Evolutionary conservation across 2,797 vertebrate species (phyloP).

Genomic region (Chelidonichthys spinosus): DNA sequence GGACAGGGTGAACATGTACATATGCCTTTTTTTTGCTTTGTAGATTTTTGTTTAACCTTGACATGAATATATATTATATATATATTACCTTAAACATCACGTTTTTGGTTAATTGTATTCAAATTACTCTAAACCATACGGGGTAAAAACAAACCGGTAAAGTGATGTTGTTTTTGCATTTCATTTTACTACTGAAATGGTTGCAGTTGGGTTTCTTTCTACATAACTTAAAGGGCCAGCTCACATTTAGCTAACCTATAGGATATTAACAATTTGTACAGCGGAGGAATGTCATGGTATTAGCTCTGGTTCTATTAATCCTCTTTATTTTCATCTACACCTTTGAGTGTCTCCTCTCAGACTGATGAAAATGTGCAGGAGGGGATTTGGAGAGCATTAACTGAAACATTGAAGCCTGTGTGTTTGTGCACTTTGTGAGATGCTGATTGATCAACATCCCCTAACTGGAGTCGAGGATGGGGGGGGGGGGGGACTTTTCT

Average conservation of each 20-base stretch:
- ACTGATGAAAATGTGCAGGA: slow-evolving; percentile 71
- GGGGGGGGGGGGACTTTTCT: no score
- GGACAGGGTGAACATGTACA: slow-evolving; percentile 88
- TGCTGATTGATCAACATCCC: slow-evolving; percentile 70
- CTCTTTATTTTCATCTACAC: slow-evolving; percentile 82
- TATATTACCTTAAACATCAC: slow-evolving; percentile 72
- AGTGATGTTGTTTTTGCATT: slow-evolving; percentile 76
- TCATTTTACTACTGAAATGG: slow-evolving; percentile 89
- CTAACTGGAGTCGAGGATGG: slow-evolving; percentile 67
- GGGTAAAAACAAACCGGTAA: slow-evolving; percentile 67
- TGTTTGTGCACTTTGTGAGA: slow-evolving; percentile 79
- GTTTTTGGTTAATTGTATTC: slow-evolving; percentile 82
- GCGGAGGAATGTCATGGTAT: slow-evolving; percentile 94
- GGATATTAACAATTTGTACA: slow-evolving; percentile 95
- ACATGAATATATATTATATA: slow-evolving; percentile 79
- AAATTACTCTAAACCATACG: slow-evolving; percentile 84
- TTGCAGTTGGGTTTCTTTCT: slow-evolving; percentile 89
- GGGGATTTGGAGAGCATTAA: slow-evolving; percentile 77
- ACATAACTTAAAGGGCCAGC: slow-evolving; percentile 90
- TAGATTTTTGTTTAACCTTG: slow-evolving; percentile 81
- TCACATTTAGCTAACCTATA: slow-evolving; percentile 88
- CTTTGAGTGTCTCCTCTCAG: slow-evolving; percentile 81
- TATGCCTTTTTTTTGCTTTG: slow-evolving; percentile 92
- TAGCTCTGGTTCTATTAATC: slow-evolving; percentile 89
- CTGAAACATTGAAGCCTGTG: slow-evolving; percentile 77